Percentiles rank a stretch among this genome's conserved stretches.
Conservation (phyloP, 2,888 invertebrate species). For the Chesias legatella region DNA sequence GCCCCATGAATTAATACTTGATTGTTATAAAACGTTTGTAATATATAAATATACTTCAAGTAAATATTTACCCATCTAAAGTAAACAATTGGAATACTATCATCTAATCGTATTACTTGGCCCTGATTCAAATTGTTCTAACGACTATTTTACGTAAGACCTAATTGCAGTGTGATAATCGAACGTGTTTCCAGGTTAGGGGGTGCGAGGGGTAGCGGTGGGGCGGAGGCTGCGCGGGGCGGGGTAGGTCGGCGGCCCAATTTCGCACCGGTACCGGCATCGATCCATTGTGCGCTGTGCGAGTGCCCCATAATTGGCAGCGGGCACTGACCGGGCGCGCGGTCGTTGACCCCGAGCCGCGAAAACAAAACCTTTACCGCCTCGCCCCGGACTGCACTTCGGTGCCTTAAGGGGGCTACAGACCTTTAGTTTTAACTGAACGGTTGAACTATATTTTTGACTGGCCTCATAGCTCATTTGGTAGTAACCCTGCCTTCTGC, state of each 20-base stretch:
- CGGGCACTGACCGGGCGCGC: constrained; percentile 76
- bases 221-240: constrained; percentile 41
- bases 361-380: constrained; percentile 72
- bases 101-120: neutral
- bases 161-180: constrained; percentile 2
- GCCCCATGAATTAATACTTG: too few species aligned
- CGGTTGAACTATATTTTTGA: too few species aligned
- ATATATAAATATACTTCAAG: too few species aligned
- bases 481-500: too few species aligned
- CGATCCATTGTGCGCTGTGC: constrained; percentile 80
- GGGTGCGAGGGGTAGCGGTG: constrained; percentile 7
- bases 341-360: constrained; percentile 69
- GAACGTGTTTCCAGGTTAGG: constrained; percentile 1
- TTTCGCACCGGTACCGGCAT: constrained; percentile 75
- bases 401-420: too few species aligned
- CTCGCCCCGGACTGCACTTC: constrained; percentile 38
- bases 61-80: too few species aligned
- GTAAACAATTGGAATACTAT: neutral
- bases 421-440: too few species aligned
- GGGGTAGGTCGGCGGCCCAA: constrained; percentile 69
- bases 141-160: neutral
- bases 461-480: too few species aligned
- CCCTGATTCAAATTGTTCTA: neutral
- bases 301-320: constrained; percentile 81
- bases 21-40: too few species aligned